Evolutionary conservation across 2,888 invertebrate species (phyloP).

Genomic region (Geotrupes spiniger): DNA sequence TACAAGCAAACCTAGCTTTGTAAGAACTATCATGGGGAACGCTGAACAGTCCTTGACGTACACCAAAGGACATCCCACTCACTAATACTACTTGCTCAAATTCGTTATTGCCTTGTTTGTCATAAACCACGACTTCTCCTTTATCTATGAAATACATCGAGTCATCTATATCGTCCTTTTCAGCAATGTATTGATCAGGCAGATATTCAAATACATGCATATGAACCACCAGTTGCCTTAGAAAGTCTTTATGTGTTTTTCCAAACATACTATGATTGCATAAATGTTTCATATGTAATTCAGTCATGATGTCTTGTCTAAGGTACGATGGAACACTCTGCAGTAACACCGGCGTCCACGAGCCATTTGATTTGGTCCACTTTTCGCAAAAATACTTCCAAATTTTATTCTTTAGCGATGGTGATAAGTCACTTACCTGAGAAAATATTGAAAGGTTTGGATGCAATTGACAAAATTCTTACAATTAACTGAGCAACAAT

Average conservation of each 20-base stretch:
- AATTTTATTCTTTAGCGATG: constrained; percentile 50
- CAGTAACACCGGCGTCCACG: constrained; percentile 46
- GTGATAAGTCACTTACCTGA: constrained; percentile 27
- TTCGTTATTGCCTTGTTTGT: constrained; percentile 14
- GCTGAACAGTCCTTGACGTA: constrained; percentile 26
- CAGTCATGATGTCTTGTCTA: constrained; percentile 51
- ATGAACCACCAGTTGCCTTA: constrained; percentile 53
- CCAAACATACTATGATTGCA: constrained; percentile 52
- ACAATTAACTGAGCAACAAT: too few relatives aligned
- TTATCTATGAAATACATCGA: constrained; percentile 57
- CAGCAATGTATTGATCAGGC: constrained; percentile 55
- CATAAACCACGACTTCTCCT: constrained; percentile 47
- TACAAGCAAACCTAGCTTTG: constrained; percentile 27
- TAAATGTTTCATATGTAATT: constrained; percentile 53
- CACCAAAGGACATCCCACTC: constrained; percentile 29
- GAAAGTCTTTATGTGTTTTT: constrained; percentile 52
- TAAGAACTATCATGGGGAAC: constrained; percentile 27
- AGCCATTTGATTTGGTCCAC: constrained; percentile 55
- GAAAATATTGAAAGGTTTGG: not conserved
- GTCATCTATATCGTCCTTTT: constrained; percentile 54
- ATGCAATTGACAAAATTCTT: not conserved
- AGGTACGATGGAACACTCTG: constrained; percentile 26
- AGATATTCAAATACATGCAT: constrained; percentile 53
- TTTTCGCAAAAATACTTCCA: constrained; percentile 55
- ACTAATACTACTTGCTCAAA: constrained; percentile 10